phyloP scores from a whole-genome alignment of 2,797 vertebrate genomes.

The Glossophaga mutica region DNA sequence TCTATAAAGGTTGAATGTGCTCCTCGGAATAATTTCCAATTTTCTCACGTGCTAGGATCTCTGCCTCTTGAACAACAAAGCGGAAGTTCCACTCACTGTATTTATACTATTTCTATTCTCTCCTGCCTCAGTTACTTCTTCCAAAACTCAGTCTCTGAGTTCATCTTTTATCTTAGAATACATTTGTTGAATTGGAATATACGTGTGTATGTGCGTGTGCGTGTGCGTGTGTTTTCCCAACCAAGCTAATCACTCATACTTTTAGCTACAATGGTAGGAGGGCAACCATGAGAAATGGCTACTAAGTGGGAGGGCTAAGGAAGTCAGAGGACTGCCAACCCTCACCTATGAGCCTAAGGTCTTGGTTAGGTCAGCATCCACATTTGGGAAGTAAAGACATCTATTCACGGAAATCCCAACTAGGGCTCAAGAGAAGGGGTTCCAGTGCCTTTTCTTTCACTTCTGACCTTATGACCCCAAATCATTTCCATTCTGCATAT shows the following conservation, averaged over 20 bases:
- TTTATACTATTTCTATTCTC: neutral
- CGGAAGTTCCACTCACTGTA: neutral
- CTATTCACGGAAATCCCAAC: neutral
- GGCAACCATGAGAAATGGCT: neutral
- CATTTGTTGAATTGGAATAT: neutral
- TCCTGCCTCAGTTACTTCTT: neutral
- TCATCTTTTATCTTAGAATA: neutral
- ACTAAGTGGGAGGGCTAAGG: neutral
- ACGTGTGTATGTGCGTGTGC: neutral
- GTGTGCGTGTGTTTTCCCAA: neutral
- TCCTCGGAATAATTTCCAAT: neutral
- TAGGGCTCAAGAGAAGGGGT: neutral
- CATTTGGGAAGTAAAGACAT: neutral
- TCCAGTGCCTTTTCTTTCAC: neutral
- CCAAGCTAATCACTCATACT: neutral
- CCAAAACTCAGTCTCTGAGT: neutral
- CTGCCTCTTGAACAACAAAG: neutral
- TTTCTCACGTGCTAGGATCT: neutral
- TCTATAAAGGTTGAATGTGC: neutral
- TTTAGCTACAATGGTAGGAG: neutral
- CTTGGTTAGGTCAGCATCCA: neutral
- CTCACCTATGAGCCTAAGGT: neutral
- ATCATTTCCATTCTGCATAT: neutral
- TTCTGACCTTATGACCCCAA: conserved; percentile 1
- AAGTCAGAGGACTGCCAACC: neutral